Evolutionary conservation across 2,888 invertebrate species (phyloP).

Genomic region (Malacosoma neustria): DNA sequence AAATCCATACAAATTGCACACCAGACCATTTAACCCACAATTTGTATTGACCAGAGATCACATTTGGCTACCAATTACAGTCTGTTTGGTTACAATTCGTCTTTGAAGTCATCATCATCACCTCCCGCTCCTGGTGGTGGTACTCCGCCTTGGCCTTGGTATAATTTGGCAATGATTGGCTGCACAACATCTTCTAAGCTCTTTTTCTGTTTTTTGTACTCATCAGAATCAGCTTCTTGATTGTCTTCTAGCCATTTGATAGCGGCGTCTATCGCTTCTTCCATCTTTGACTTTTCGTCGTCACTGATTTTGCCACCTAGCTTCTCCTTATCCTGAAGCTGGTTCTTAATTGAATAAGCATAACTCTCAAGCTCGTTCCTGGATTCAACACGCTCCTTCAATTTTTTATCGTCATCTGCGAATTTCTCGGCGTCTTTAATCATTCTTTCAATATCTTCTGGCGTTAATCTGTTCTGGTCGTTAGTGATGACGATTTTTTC

Average conservation of each 20-base stretch:
- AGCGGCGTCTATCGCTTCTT: conserved; percentile 95
- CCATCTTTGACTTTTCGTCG: conserved; percentile 95
- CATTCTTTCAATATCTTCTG: conserved; percentile 99
- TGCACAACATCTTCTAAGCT: conserved; percentile 95
- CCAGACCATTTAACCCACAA: background rate
- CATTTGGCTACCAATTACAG: conserved; percentile 56
- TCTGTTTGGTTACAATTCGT: conserved; percentile 82
- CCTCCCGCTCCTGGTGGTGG: conserved; percentile 85
- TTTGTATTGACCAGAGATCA: conserved; percentile 36
- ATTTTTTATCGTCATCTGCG: conserved; percentile 98
- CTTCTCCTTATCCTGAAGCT: conserved; percentile 96
- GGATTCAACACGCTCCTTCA: conserved; percentile 96
- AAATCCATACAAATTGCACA: background rate
- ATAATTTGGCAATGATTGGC: conserved; percentile 97
- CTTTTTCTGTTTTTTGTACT: conserved; percentile 96
- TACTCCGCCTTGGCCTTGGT: conserved; percentile 88
- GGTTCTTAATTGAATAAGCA: conserved; percentile 98
- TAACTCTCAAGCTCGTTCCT: conserved; percentile 98
- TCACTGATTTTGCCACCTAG: conserved; percentile 92
- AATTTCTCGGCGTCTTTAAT: conserved; percentile 99
- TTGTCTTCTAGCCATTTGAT: conserved; percentile 99
- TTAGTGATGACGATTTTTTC: conserved; percentile 99
- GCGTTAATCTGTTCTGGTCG: conserved; percentile 96
- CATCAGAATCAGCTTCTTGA: conserved; percentile 92
- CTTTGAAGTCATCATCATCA: conserved; percentile 85